A percentile compares a stretch with the other conserved stretches of the same genome.
phyloP scores from a whole-genome alignment of 2,888 invertebrate genomes.

The Macrophya annulata region DNA sequence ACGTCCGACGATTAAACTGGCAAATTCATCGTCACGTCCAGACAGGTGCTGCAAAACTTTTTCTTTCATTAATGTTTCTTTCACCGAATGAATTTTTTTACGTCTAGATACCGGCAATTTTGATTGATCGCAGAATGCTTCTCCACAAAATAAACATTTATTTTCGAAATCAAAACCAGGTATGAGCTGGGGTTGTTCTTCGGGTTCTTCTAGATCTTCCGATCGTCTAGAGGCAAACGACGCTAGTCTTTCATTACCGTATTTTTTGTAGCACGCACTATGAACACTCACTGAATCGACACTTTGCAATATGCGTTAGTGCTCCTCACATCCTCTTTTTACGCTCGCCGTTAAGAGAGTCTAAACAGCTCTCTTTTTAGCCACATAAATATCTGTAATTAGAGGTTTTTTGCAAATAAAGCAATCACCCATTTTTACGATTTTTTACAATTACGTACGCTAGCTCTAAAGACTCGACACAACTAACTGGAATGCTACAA shows the following conservation, averaged over 20 bases:
- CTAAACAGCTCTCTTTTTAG: conserved; percentile 24
- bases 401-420: conserved; percentile 16
- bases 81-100: conserved; percentile 12
- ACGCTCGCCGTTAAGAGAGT: conserved; percentile 27
- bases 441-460: too few relatives aligned
- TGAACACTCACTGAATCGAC: conserved; percentile 8
- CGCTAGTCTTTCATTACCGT: conserved; percentile 1
- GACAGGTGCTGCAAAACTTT: background rate
- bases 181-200: background rate
- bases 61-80: background rate
- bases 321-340: background rate
- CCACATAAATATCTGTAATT: background rate
- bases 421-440: background rate
- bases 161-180: conserved; percentile 19
- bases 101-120: conserved; percentile 10
- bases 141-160: conserved; percentile 4
- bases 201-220: background rate
- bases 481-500: too few relatives aligned
- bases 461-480: too few relatives aligned
- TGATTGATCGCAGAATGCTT: background rate
- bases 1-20: conserved; percentile 14
- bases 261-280: conserved; percentile 16
- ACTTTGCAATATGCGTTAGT: background rate
- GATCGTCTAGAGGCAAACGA: conserved; percentile 8
- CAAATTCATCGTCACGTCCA: conserved; percentile 17